Base-by-base conservation (phyloP, 2,888 invertebrate species). In the Empis livida region DNA sequence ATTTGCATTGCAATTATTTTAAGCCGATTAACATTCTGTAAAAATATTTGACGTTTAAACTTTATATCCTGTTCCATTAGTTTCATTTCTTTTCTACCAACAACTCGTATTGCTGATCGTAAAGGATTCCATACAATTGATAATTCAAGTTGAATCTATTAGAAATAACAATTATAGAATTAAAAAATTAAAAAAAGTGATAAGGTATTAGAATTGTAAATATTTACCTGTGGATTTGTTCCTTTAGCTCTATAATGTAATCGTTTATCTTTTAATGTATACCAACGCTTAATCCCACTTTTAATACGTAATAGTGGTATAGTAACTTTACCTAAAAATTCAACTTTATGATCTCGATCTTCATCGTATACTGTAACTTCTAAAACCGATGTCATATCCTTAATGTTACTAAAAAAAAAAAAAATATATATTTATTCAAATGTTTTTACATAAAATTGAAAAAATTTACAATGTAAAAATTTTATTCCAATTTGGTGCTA, bases 351-450 rank as follows among this genome's bases (percentile, higher is more conserved):
- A 65, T 95, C 94, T 51, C 94, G 80, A 67, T 99, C 97, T 71
- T 99, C 97, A 62, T 99, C 97, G 67, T 84, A 97, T 0, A 99
- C 93, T 0, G 96, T 96, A 45, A 99, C 74, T 62, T 99, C 97
- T 54, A 99, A 71, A 43, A 90, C 82, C 45, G 92, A 87, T 59
- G 95, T 93, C 54, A 99, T 90, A 64, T 99, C 99, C 64, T 94
- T 90, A n/a, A 91, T 81, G 67, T 89, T 89, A 64, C 85, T 85
- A 67, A 23, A 4, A 46, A 49, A 10, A 32, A 17, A 17, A 15
- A 45, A 39, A 37, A 35, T 5, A 31, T 37, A 48, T 30, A 38
- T 46, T 30, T 40, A 16, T 45, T 15, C 2, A 32, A 17, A 30
- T n/a, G 13, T 17, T 14, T n/a, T 8, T 13, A 31, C 11, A n/a